Evolutionary conservation across 2,797 vertebrate species (phyloP).

Genomic region (Acanthiza pusilla): DNA sequence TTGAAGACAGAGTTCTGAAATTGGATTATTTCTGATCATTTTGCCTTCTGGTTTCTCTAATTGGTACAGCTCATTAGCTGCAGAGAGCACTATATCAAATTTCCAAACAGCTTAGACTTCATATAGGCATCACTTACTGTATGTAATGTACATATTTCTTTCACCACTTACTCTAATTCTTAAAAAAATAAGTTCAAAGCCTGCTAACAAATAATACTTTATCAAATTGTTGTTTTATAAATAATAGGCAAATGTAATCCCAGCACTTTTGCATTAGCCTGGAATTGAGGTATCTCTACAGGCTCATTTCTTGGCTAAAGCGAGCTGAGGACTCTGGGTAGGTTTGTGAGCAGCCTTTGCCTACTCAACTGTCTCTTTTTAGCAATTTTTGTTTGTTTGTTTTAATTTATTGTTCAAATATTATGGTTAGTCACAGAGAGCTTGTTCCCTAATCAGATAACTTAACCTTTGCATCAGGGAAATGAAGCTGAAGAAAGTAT

Average conservation of each 20-base stretch:
- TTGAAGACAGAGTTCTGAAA: neutral
- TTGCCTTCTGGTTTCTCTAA: neutral
- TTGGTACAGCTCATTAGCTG: neutral
- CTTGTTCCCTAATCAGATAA: neutral
- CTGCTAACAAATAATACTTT: neutral
- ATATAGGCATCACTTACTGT: neutral
- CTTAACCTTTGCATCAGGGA: neutral
- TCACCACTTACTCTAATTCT: neutral
- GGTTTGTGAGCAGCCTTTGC: neutral
- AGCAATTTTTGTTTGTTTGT: neutral
- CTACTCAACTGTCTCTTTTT: neutral
- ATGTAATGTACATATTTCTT: neutral
- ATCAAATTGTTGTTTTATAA: neutral
- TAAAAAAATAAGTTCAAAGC: neutral
- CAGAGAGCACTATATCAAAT: neutral
- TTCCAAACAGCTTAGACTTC: neutral
- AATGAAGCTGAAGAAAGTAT: neutral
- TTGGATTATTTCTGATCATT: neutral
- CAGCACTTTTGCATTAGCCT: neutral
- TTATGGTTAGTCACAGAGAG: neutral
- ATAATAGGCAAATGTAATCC: neutral
- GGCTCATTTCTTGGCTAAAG: neutral
- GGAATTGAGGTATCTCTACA: neutral
- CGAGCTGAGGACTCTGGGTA: rapidly evolving
- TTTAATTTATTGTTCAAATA: neutral